Conservation (phyloP, 1,140 invertebrate species). For the Bombus terrestris region DNA sequence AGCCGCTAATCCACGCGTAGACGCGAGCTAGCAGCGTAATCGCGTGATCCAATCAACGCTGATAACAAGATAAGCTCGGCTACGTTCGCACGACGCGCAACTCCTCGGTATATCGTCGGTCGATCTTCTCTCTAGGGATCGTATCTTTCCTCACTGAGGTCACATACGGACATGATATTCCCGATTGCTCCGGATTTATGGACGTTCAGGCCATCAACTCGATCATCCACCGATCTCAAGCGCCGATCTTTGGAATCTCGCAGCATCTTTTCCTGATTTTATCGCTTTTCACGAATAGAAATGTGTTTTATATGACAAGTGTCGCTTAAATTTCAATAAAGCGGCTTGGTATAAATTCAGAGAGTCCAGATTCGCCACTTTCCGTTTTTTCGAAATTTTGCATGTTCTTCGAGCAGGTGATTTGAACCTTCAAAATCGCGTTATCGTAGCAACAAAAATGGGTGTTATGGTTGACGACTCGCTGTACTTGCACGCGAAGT, state of each 20-base stretch:
- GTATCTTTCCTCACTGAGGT: conserved; percentile 17
- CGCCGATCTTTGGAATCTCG: neutral
- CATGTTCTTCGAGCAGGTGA: neutral
- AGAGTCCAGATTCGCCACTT: too few relatives aligned
- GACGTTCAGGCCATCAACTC: neutral
- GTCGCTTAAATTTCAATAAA: neutral
- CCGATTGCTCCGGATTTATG: conserved; percentile 2
- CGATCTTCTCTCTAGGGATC: conserved; percentile 25
- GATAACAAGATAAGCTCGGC: conserved; percentile 65
- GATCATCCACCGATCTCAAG: neutral
- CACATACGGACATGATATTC: conserved; percentile 40
- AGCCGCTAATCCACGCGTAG: conserved; percentile 11
- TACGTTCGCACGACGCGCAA: conserved; percentile 18
- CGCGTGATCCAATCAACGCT: conserved; percentile 59
- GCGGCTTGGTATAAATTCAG: neutral
- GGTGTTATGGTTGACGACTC: too few relatives aligned
- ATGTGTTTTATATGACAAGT: too few relatives aligned
- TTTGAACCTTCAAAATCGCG: too few relatives aligned
- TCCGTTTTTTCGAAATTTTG: neutral
- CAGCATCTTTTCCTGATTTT: neutral
- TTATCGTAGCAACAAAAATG: too few relatives aligned
- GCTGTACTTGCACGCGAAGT: too few relatives aligned
- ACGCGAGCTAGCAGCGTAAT: conserved; percentile 43
- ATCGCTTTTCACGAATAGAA: neutral
- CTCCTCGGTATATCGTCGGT: conserved; percentile 32